A percentile compares a stretch with the other conserved stretches of the same genome.
Evolutionary conservation across 2,888 invertebrate genomes (phyloP).

Genomic region (Sturmia bella): DNA sequence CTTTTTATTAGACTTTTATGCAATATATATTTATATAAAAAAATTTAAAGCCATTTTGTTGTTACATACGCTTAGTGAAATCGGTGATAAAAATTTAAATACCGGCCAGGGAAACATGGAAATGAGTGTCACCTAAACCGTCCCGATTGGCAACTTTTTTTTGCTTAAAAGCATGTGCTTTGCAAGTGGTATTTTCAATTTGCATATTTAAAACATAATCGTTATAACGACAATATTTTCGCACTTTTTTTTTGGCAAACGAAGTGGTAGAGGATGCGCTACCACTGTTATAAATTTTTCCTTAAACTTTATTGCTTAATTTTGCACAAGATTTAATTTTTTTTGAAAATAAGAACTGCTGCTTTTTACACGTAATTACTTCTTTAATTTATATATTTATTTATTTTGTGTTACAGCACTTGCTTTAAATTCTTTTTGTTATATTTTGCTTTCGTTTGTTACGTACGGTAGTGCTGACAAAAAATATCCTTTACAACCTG

Average conservation of each 20-base stretch:
- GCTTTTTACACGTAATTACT: conserved; percentile 48
- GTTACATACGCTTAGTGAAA: conserved; percentile 9
- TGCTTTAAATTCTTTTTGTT: conserved; percentile 38
- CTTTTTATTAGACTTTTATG: conserved; percentile 13
- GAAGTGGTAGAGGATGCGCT: neutral
- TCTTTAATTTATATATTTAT: conserved; percentile 19
- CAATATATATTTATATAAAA: neutral
- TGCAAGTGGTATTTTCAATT: neutral
- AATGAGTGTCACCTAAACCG: conserved; percentile 31
- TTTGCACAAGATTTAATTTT: neutral
- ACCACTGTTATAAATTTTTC: too few relatives aligned
- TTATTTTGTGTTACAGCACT: conserved; percentile 24
- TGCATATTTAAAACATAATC: conserved; percentile 13
- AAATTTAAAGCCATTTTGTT: conserved; percentile 51
- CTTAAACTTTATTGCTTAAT: too few relatives aligned
- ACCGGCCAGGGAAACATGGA: conserved; percentile 4
- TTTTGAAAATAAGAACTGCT: neutral
- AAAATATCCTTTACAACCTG: conserved; percentile 81
- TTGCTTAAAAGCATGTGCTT: neutral
- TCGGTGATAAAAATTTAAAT: neutral
- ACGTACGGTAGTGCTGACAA: conserved; percentile 57
- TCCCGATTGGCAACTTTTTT: conserved; percentile 43
- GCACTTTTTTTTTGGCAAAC: conserved; percentile 13
- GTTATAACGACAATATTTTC: conserved; percentile 35
- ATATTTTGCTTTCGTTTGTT: conserved; percentile 71